Percentiles rank a stretch among this genome's conserved stretches.
phyloP scores from a whole-genome alignment of 2,797 vertebrate species.

The Scolopax bukidnonensis region DNA sequence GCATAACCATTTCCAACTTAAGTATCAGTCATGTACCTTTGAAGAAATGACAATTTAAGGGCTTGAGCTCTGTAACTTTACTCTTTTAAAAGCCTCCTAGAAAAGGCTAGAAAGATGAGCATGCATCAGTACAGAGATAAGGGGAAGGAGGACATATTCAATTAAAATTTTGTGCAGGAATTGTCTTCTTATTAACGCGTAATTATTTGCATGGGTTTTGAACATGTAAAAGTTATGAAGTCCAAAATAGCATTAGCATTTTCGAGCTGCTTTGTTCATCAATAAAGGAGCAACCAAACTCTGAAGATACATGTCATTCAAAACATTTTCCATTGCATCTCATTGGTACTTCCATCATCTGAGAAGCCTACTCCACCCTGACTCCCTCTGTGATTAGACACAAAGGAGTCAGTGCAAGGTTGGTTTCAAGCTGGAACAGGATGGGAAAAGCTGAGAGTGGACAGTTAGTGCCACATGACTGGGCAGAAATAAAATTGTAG shows the following conservation, averaged over 20 bases:
- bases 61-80: neutral
- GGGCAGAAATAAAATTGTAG: neutral
- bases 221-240: neutral
- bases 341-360: neutral
- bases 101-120: neutral
- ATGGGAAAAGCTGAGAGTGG: neutral
- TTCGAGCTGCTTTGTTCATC: neutral
- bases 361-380: neutral
- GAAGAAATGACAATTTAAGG: neutral
- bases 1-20: neutral
- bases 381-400: neutral
- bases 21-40: neutral
- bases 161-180: neutral
- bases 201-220: neutral
- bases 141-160: neutral
- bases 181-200: neutral
- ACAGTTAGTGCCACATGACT: neutral
- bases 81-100: neutral
- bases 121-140: neutral
- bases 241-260: neutral
- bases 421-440: neutral
- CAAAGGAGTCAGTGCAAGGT: neutral
- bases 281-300: neutral
- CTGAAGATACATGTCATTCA: neutral
- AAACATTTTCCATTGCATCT: neutral